phyloP scores from a whole-genome alignment of 1,140 invertebrate species.

The Drosophila takahashii region DNA sequence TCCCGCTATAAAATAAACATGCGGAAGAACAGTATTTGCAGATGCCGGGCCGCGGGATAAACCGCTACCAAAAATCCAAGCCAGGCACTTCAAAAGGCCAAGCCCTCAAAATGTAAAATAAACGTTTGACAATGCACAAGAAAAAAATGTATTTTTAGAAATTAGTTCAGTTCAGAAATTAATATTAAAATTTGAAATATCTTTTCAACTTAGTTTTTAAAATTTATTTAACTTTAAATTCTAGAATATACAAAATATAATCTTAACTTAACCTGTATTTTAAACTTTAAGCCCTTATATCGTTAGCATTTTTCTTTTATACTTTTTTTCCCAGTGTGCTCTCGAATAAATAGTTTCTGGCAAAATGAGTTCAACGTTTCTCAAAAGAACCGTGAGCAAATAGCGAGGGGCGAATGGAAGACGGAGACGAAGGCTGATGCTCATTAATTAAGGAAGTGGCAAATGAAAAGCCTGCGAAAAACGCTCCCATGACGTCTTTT shows the following conservation, averaged over 20 bases:
- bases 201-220: too few relatives aligned
- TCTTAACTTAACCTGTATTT: neutral
- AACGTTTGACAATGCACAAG: constrained; percentile 10
- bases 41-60: constrained; percentile 20
- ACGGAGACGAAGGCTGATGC: constrained; percentile 52
- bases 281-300: neutral
- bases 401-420: constrained; percentile 40
- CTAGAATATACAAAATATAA: too few relatives aligned
- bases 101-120: constrained; percentile 67
- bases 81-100: constrained; percentile 65
- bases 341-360: constrained; percentile 79
- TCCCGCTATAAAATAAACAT: constrained; percentile 70
- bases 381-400: constrained; percentile 76
- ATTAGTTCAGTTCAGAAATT: neutral
- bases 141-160: neutral
- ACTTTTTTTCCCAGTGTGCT: constrained; percentile 18
- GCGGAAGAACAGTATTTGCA: constrained; percentile 67
- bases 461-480: constrained; percentile 79
- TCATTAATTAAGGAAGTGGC: constrained; percentile 83
- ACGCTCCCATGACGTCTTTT: constrained; percentile 59
- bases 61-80: constrained; percentile 42
- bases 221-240: too few relatives aligned
- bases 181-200: neutral
- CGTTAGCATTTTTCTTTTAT: too few relatives aligned
- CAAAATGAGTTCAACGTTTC: constrained; percentile 70